Evolutionary conservation across 2,888 invertebrate species (phyloP).

Genomic region (Patella pellucida): DNA sequence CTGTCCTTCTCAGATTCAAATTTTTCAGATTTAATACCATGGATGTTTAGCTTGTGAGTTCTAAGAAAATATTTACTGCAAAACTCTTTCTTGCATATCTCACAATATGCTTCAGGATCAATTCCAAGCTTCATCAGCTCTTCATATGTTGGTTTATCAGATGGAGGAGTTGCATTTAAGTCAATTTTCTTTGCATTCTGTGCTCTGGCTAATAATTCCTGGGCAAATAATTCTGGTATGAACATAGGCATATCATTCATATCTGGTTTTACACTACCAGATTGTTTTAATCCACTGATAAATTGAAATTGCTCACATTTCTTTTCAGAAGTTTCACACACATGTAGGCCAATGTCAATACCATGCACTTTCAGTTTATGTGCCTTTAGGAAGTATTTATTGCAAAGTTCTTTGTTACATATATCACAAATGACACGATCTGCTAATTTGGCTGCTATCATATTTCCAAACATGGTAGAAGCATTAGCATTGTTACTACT

Average conservation of each 20-base stretch:
- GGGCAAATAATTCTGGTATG: constrained; percentile 35
- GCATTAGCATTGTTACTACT: constrained; percentile 22
- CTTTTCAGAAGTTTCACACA: constrained; percentile 17
- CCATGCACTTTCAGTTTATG: constrained; percentile 97
- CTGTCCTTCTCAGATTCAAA: constrained; percentile 28
- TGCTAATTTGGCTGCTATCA: constrained; percentile 70
- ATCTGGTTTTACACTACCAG: constrained; percentile 31
- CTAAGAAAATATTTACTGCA: constrained; percentile 98
- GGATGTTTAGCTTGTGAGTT: constrained; percentile 97
- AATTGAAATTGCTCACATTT: background rate
- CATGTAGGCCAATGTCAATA: constrained; percentile 56
- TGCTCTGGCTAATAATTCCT: constrained; percentile 37
- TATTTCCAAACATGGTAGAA: constrained; percentile 67
- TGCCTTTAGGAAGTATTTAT: constrained; percentile 99
- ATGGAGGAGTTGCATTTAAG: constrained; percentile 30
- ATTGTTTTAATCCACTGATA: constrained; percentile 17
- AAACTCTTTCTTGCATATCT: constrained; percentile 94
- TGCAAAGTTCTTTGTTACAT: constrained; percentile 98
- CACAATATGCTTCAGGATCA: constrained; percentile 71
- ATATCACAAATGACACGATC: constrained; percentile 82
- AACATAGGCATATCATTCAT: constrained; percentile 37
- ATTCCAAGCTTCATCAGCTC: constrained; percentile 69
- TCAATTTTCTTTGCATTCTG: constrained; percentile 31
- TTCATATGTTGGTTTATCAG: constrained; percentile 56
- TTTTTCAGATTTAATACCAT: constrained; percentile 82